Conservation (phyloP, 2,888 invertebrate genomes). For the Diarsia dahlii region DNA sequence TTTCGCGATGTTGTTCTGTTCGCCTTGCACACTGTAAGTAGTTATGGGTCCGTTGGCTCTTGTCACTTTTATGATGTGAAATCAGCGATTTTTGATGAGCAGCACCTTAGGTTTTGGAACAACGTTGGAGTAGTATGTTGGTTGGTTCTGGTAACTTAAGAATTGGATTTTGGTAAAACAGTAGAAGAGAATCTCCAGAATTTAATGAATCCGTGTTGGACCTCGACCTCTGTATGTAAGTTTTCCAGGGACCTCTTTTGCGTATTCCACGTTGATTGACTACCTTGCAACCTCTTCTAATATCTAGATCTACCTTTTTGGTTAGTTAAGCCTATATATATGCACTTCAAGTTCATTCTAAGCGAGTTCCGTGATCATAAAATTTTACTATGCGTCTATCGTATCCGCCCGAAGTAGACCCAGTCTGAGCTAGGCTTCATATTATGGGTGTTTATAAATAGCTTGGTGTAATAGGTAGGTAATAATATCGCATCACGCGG, state of each 20-base stretch:
- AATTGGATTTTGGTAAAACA: background rate
- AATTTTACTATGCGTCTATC: conserved; percentile 7
- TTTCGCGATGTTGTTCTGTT: conserved; percentile 39
- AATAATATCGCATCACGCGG: conserved; percentile 62
- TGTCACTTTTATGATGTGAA: conserved; percentile 55
- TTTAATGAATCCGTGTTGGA: background rate
- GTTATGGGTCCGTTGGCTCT: conserved; percentile 63
- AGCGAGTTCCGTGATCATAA: background rate
- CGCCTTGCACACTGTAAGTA: conserved; percentile 29
- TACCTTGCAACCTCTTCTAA: background rate
- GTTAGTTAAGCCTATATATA: background rate
- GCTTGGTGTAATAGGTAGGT: conserved; percentile 48
- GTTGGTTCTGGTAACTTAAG: background rate
- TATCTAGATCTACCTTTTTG: background rate
- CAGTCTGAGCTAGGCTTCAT: conserved; percentile 48
- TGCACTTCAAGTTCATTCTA: background rate
- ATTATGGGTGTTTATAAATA: conserved; percentile 56
- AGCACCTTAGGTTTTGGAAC: conserved; percentile 15
- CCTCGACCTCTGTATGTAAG: background rate
- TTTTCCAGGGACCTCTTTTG: background rate
- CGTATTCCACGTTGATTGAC: no score
- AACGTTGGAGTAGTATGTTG: background rate
- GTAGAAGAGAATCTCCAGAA: background rate
- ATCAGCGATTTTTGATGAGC: conserved; percentile 50
- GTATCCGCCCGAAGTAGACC: conserved; percentile 19